phyloP scores from a whole-genome alignment of 2,888 invertebrate species.

The Mystacides longicornis region DNA sequence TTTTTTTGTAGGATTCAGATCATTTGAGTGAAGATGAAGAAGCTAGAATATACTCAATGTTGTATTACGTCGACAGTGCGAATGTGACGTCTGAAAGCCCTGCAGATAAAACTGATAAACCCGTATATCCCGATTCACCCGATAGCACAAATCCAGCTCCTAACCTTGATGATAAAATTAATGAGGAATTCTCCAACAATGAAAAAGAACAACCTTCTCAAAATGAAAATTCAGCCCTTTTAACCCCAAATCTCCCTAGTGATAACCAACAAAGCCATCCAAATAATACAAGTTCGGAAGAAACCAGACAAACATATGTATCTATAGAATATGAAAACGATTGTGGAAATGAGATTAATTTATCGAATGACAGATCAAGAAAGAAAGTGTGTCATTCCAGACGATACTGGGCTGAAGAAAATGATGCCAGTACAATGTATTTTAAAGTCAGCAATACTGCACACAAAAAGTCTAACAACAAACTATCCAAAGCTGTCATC shows the following conservation, averaged over 20 bases:
- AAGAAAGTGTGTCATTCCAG: constrained; percentile 7
- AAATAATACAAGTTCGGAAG: too few relatives aligned
- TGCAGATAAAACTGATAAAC: neutral
- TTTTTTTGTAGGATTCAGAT: constrained; percentile 46
- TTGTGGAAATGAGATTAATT: neutral
- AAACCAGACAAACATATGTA: too few relatives aligned
- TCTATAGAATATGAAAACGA: too few relatives aligned
- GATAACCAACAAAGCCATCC: too few relatives aligned
- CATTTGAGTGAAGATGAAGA: constrained; percentile 36
- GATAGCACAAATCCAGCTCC: too few relatives aligned
- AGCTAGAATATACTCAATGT: constrained; percentile 44
- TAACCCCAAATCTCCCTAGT: too few relatives aligned
- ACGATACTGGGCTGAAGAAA: constrained; percentile 5
- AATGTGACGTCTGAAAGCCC: constrained; percentile 26
- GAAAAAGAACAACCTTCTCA: too few relatives aligned
- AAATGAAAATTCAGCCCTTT: too few relatives aligned
- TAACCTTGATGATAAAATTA: too few relatives aligned
- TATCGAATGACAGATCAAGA: neutral
- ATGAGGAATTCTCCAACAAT: too few relatives aligned
- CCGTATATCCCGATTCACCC: too few relatives aligned
- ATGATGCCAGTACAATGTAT: neutral
- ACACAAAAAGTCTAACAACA: neutral
- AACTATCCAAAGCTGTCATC: neutral
- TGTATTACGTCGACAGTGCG: constrained; percentile 39
- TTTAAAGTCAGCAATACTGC: neutral